Base-by-base conservation (phyloP, 2,888 invertebrate species). In the Drosophila mulleri region DNA sequence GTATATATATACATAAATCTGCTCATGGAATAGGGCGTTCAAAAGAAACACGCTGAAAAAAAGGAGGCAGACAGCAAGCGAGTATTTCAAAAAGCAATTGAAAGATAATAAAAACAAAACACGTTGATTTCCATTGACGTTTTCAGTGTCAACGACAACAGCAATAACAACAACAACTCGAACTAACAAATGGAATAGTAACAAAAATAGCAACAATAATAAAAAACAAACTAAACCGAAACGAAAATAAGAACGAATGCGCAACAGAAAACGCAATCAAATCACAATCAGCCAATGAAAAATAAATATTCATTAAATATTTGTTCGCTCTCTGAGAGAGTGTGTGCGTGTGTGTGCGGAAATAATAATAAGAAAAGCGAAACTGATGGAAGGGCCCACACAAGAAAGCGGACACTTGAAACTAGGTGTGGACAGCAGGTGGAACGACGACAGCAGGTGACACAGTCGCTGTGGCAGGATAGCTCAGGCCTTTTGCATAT, bases 241-340 rank as follows among this genome's bases (percentile, higher is more conserved):
- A 50, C 11, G 41, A 54, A 29, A 39, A 53, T 20, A 52, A 20
- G n/a, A 29, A 56, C 11, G 54, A 67, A 71, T 71, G 77, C 71
- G 71, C 67, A 75, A 67, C 77, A 67, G 54, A 64, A 67, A 73
- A 47, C 69, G 69, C 75, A 72, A 75, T 65, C 64, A 76, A 80
- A 79, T 82, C 80, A 66, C 52, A 76, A 69, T 66, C 64, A 63
- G 57, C 72, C 72, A 78, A 72, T 72, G 65, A 70, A 72, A 69
- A 69, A 69, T 67, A 72, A 39, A 57, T 74, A 76, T 79, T 77
- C 66, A 82, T 75, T 74, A 72, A 74, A 80, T 80, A 79, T 81
- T 76, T 78, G 65, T 62, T 3, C 20, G 7, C 3, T 29, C 5
- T 32, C 16, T 16, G 16, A 7, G 14, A 16, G 16, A 26, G 26